A percentile compares a stretch with the other conserved stretches of the same genome.
These are phyloP conservation scores for Cydia pomonella DNA, from an alignment of 1,140 invertebrate species.

Conservation along the genomic window DNA sequence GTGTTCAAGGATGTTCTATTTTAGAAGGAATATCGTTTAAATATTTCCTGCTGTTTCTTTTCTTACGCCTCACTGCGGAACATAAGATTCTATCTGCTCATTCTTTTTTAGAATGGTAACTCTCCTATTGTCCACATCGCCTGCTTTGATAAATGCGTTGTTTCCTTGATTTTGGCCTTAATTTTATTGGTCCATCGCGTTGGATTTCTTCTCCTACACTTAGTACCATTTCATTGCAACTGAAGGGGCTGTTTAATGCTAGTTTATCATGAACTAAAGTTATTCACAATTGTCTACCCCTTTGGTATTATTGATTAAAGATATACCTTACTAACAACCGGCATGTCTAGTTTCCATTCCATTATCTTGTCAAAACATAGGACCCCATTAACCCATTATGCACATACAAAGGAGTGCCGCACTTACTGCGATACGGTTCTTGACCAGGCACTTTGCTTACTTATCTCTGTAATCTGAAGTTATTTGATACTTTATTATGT, in stretches of 20 bases:
- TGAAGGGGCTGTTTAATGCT: not conserved
- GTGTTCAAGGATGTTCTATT: not conserved
- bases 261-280: not conserved
- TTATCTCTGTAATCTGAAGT: slow-evolving; percentile 4
- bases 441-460: not conserved
- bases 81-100: not conserved
- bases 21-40: not conserved
- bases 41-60: not conserved
- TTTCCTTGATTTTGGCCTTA: no score
- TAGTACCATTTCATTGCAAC: not conserved
- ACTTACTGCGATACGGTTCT: slow-evolving; percentile 10
- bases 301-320: not conserved
- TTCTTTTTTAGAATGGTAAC: no score
- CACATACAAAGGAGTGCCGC: not conserved
- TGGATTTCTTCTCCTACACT: not conserved
- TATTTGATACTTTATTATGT: not conserved
- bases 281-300: not conserved
- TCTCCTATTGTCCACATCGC: no score
- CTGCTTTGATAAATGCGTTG: no score
- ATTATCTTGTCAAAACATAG: not conserved
- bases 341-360: not conserved
- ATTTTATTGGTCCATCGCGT: no score
- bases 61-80: not conserved
- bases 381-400: not conserved
- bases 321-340: not conserved